These are phyloP conservation scores for Luidia sarsii DNA, from an alignment of 53 echinoderm and acorn worm species.

Conservation along the genomic window DNA sequence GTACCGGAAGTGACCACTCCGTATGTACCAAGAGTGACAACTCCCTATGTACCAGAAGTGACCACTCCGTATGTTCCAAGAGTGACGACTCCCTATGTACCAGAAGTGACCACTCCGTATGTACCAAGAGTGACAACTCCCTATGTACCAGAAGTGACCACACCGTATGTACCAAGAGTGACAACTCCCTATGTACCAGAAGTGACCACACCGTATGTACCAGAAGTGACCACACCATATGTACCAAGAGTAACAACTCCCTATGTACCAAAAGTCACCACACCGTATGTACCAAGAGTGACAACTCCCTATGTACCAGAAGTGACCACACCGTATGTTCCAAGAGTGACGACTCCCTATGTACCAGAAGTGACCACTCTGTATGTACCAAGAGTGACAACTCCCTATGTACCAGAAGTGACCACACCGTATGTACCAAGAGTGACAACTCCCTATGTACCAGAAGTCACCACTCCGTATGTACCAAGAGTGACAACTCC, in stretches of 20 bases:
- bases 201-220: background rate
- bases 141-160: background rate
- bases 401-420: background rate
- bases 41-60: background rate
- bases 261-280: background rate
- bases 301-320: constrained; percentile 11
- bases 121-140: constrained; percentile 14
- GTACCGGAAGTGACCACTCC: background rate
- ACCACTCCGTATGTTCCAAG: too few relatives aligned
- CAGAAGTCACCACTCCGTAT: background rate
- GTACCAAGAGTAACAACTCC: background rate
- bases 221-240: constrained; percentile 1
- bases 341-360: background rate
- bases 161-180: background rate
- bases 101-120: constrained; percentile 13
- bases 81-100: constrained; percentile 20
- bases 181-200: constrained; percentile 1
- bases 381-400: constrained; percentile 1
- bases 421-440: background rate
- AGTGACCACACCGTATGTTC: background rate
- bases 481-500: background rate
- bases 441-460: background rate
- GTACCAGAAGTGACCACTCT: background rate
- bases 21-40: background rate
- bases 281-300: constrained; percentile 3